Evolutionary conservation across 2,888 invertebrate species (phyloP), one percentile per base, ranked within the genome.

Genomic region (Plusia festucae): DNA sequence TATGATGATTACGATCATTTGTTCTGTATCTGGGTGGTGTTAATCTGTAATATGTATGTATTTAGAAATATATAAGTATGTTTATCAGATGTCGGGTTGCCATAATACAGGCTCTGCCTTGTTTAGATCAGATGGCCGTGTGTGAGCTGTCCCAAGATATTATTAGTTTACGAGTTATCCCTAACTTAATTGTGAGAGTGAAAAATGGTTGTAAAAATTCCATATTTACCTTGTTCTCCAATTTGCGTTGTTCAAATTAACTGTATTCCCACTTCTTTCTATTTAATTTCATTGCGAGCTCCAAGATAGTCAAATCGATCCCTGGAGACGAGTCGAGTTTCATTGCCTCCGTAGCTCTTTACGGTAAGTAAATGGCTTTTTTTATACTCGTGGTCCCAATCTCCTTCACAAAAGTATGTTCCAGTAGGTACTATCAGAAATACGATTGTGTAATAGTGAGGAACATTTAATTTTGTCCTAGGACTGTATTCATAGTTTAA

Each of bases 281-380:
- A 40, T 40, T 40, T 40, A 40, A 40, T 40, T 40, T 40, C 40
- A 40, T 40, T 40, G 40, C 15, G 40, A n/a, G 6, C 34, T 15
- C 6, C n/a, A 5, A 40, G 40, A 40, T 40, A 40, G 40, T 40
- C n/a, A 40, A 40, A 40, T 40, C 40, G 40, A 40, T 40, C 40
- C n/a, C 40, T n/a, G n/a, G 40, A 40, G 40, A 40, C n/a, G 40
- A n/a, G n/a, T 40, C n/a, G 40, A 40, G 40, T 40, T 40, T 40
- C 40, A 40, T 40, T 40, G 40, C 40, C 40, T 40, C n/a, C n/a
- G 34, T 34, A 15, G 13, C 34, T 34, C 34, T 34, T 40, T 40
- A n/a, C 40, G 40, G 40, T 40, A 40, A 40, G 40, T 40, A n/a
- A 40, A 40, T 40, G 40, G 40, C n/a, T 40, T 40, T 40, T 40